Evolutionary conservation across 2,797 vertebrate species (phyloP), one percentile per base, ranked within the genome.

Genomic region (Smutsia gigantea): DNA sequence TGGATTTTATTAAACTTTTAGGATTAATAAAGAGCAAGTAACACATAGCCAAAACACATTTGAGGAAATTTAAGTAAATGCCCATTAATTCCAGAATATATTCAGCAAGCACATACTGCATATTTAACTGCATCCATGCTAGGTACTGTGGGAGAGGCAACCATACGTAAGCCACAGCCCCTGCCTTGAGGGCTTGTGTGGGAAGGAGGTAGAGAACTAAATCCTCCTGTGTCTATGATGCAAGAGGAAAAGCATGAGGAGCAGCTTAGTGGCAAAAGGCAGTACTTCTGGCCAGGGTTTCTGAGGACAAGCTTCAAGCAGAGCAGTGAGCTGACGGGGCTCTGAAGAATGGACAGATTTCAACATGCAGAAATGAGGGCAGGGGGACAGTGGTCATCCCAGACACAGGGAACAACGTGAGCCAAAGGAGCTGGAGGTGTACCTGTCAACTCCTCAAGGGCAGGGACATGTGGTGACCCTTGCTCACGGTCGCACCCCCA

Each of bases 21-120:
- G 55, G 81, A 68, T 74, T 61, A 81, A 90, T 39, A 37, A 75
- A 83, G 25, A 55, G 4, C 23, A 92, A 84, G 79, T 29, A 25
- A 63, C 15, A 55, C 4, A 51, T 1, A 2, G 57, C 21, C 39
- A 77, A 88, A 84, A 92, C 11, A 66, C 25, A 78, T 0, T 21
- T 51, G 63, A 78, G 34, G 37, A 63, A 39, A 87, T 51, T 13
- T 29, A 64, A 72, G 68, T 39, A 37, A 93, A 55, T 9, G 59
- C 59, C 53, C 85, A 87, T 31, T 66, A 82, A 46, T 68, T 61
- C 64, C 51, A 53, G 49, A 49, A 63, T 88, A 63, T 90, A 77
- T 51, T 46, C 8, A 15, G 64, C 83, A 59, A 49, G 39, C 55
- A 29, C 31, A 59, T 39, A 64, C 10, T 7, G 11, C n/a, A 31